Percentiles rank a stretch among this genome's conserved stretches.
These are phyloP conservation scores for Drosophila orosa DNA, from an alignment of 1,140 invertebrate genomes.

Conservation along the genomic window DNA sequence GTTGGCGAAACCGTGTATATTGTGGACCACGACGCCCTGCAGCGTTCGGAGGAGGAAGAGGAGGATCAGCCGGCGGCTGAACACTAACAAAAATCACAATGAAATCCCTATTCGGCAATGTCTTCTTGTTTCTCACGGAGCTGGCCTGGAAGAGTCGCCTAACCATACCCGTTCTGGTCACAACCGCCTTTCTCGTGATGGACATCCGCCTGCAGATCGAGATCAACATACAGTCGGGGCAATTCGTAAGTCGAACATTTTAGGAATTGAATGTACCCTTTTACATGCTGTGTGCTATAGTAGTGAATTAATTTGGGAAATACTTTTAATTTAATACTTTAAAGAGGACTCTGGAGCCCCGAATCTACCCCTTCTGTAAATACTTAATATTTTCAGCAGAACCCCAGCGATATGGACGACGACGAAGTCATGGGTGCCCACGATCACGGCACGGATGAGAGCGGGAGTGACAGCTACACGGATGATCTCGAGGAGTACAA, in stretches of 20 bases:
- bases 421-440: conserved; percentile 30
- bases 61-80: conserved; percentile 12
- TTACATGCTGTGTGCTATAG: too few species aligned
- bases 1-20: conserved; percentile 85
- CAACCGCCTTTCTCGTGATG: conserved; percentile 85
- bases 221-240: conserved; percentile 85
- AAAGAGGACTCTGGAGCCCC: neutral
- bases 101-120: conserved; percentile 78
- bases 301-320: too few species aligned
- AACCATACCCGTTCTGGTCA: conserved; percentile 85
- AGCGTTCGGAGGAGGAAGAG: conserved; percentile 26
- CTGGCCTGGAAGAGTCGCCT: conserved; percentile 85
- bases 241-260: conserved; percentile 51
- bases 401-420: conserved; percentile 72
- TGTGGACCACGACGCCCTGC: conserved; percentile 85
- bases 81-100: conserved; percentile 51
- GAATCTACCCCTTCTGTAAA: neutral
- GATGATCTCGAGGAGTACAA: conserved; percentile 73
- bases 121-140: conserved; percentile 85
- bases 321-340: neutral
- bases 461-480: conserved; percentile 53
- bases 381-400: conserved; percentile 27
- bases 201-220: conserved; percentile 85
- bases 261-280: neutral
- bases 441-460: conserved; percentile 53